Evolutionary conservation across 2,797 vertebrate species (phyloP), one percentile per base, ranked within the genome.

Genomic region (Hydrocynus forskahlii): DNA sequence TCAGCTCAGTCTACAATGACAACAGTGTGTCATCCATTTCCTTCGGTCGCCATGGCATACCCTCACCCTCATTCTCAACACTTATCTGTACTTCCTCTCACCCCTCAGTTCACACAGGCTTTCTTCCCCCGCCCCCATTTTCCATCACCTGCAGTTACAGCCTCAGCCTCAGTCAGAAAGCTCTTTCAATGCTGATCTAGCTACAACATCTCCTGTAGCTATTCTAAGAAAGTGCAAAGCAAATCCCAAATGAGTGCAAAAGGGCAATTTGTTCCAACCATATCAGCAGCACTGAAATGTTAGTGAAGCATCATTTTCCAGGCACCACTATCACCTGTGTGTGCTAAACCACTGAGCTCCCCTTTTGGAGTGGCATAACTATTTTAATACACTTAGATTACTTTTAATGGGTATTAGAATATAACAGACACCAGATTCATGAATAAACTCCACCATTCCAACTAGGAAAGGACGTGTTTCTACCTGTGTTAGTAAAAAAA

Each of bases 1-100:
- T 93, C 92, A 93, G 89, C 89, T 89, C 86, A 78, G 86, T 88
- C 88, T 86, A 90, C 91, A 90, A 84, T 89, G 92, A 92, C 90
- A 91, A 87, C 87, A 90, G 88, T 86, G 85, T 86, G 87, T 89
- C 88, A 88, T 74, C 88, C 89, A 88, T 90, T 91, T 91, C 91
- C 88, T 94, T 89, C 90, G 83, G 87, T 88, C 81, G 86, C 92
- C 89, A 91, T 89, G 89, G 90, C 81, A 91, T 89, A 92, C 89
- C 90, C 88, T 25, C 68, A 57, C 77, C 70, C 79, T 74, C n/a
- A 29, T 83, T 78, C 48, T 68, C 52, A 75, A 35, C 77, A 63
- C 71, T 70, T 60, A 59, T 78, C 79, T 77, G 70, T 77, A 81
- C 21, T 83, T 62, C 78, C 79, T 74, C 35, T 66, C 72, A 70